Evolutionary conservation across 2,888 invertebrate genomes (phyloP).

Genomic region (Oscheius sp.): DNA sequence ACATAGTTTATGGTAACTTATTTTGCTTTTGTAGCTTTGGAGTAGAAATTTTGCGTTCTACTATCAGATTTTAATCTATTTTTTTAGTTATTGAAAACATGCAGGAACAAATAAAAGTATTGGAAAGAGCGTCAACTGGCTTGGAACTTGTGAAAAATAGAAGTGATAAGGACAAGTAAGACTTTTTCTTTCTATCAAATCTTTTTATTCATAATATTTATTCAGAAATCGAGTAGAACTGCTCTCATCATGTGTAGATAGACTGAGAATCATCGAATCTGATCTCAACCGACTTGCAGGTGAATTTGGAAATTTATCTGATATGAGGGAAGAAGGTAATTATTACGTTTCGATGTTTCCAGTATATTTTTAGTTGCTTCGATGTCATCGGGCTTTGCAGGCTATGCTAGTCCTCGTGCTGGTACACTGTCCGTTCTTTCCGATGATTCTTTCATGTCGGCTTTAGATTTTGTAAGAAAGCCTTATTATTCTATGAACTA

Average conservation of each 20-base stretch:
- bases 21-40: too few species aligned
- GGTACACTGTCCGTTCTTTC: conserved; percentile 79
- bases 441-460: conserved; percentile 94
- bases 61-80: not conserved
- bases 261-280: conserved; percentile 43
- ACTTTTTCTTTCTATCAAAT: too few species aligned
- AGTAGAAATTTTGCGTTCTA: not conserved
- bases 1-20: conserved; percentile 27
- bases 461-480: conserved; percentile 77
- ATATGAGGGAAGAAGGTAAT: conserved; percentile 22
- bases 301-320: conserved; percentile 27
- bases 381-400: conserved; percentile 36
- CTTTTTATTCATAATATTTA: not conserved
- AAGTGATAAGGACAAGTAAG: conserved; percentile 47
- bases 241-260: conserved; percentile 38
- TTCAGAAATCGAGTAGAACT: conserved; percentile 34
- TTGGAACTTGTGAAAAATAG: conserved; percentile 55
- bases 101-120: conserved; percentile 43
- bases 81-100: conserved; percentile 46
- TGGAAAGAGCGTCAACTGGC: conserved; percentile 46
- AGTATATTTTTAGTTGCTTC: conserved; percentile 33
- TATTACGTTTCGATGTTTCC: too few species aligned
- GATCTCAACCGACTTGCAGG: conserved; percentile 29
- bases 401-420: conserved; percentile 42
- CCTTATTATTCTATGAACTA: too few species aligned